Evolutionary conservation across 2,888 invertebrate species (phyloP).

Genomic region (Adelognathus sp.): DNA sequence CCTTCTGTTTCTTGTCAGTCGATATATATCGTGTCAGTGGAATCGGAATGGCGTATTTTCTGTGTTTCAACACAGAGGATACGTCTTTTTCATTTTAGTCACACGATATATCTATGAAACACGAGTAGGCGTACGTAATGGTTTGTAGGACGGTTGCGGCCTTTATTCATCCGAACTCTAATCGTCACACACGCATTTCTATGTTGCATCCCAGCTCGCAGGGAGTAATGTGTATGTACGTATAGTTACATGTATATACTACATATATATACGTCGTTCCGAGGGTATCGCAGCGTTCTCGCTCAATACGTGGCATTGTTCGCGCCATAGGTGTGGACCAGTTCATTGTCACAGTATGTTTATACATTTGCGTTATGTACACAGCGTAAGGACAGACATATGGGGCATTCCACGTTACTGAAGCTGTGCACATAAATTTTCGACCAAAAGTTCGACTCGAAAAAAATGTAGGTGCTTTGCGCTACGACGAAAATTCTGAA

Average conservation of each 20-base stretch:
- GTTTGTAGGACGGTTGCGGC: neutral
- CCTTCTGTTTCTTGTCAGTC: too few relatives aligned
- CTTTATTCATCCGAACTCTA: neutral
- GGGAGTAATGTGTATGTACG: constrained; percentile 1
- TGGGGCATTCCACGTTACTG: neutral
- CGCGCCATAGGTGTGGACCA: constrained; percentile 25
- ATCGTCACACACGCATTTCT: constrained; percentile 2
- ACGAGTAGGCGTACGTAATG: neutral
- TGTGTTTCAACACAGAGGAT: too few relatives aligned
- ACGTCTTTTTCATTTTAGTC: neutral
- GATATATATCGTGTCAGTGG: too few relatives aligned
- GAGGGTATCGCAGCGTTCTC: constrained; percentile 19
- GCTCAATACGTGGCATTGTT: constrained; percentile 51
- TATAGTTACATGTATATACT: neutral
- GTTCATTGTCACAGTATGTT: neutral
- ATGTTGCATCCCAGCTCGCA: neutral
- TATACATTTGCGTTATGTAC: neutral
- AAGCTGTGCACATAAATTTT: neutral
- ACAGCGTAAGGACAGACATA: neutral
- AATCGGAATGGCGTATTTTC: too few relatives aligned
- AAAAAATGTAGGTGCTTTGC: neutral
- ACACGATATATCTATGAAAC: neutral
- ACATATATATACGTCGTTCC: constrained; percentile 1
- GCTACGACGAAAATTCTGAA: neutral
- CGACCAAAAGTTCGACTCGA: neutral